Percentiles rank a stretch among this genome's conserved stretches.
Conservation (phyloP, 2,797 vertebrate genomes). For the Lagorchestes hirsutus region DNA sequence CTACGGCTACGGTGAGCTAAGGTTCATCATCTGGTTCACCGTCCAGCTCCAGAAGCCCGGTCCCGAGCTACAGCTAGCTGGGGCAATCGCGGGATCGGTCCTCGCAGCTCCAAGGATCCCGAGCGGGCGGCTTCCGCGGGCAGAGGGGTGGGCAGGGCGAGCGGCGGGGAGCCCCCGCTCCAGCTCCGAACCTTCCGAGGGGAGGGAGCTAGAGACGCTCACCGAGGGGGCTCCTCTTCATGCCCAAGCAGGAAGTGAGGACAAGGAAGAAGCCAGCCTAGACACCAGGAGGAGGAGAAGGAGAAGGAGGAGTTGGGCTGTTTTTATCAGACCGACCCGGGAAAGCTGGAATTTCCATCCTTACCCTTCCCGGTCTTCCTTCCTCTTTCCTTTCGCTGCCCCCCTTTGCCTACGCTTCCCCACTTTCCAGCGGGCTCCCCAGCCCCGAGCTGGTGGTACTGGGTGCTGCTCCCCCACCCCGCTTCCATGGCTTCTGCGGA, state of each 20-base stretch:
- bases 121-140: not conserved
- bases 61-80: not conserved
- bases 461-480: not conserved
- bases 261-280: constrained; percentile 6
- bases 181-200: not conserved
- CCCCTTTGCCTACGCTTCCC: not conserved
- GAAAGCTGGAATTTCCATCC: rapidly evolving
- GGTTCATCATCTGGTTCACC: not conserved
- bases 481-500: constrained; percentile 81
- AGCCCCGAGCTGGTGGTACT: not conserved
- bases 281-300: not conserved
- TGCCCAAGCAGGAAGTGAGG: constrained; percentile 74
- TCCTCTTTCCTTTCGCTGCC: not conserved
- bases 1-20: not conserved
- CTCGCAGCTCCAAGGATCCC: not conserved
- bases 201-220: not conserved
- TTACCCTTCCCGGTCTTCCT: not conserved
- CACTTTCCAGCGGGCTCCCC: not conserved
- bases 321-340: not conserved
- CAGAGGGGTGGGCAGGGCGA: not conserved
- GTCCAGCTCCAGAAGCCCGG: not conserved
- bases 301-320: not conserved
- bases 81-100: not conserved
- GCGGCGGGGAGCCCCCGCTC: constrained; percentile 42
- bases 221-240: constrained; percentile 25